These are phyloP conservation scores for Capreolus pygargus DNA, from an alignment of 2,113 vertebrate species.

Conservation along the genomic window DNA sequence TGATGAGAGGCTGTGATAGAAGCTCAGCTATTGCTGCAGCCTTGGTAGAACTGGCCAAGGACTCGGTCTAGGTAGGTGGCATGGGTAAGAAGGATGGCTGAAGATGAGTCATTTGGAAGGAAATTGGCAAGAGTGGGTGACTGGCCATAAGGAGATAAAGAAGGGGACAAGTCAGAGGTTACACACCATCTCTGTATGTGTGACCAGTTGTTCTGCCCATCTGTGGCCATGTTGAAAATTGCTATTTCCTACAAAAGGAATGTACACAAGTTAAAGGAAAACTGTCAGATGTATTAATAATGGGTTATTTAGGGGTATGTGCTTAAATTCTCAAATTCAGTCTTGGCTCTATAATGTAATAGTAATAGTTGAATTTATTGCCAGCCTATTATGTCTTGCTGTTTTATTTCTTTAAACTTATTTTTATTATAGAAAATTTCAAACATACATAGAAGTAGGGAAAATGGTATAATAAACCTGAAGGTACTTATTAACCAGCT, in stretches of 20 bases:
- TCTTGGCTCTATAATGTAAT: neutral
- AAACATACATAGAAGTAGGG: neutral
- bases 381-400: neutral
- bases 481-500: neutral
- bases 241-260: neutral
- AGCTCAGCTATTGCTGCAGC: neutral
- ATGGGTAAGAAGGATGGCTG: neutral
- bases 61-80: neutral
- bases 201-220: neutral
- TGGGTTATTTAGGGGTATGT: neutral
- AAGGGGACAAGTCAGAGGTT: neutral
- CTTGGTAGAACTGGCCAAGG: neutral
- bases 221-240: neutral
- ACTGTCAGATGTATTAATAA: neutral
- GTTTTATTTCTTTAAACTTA: neutral
- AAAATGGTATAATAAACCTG: neutral
- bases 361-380: neutral
- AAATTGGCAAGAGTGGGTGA: neutral
- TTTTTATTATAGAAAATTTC: neutral
- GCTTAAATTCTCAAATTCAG: neutral
- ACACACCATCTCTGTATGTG: fast-evolving
- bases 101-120: neutral
- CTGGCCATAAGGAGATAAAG: neutral
- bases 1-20: neutral
- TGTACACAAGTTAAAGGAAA: neutral